Evolutionary conservation across 1,140 invertebrate species (phyloP).

Genomic region (Leptoteleia sp.): DNA sequence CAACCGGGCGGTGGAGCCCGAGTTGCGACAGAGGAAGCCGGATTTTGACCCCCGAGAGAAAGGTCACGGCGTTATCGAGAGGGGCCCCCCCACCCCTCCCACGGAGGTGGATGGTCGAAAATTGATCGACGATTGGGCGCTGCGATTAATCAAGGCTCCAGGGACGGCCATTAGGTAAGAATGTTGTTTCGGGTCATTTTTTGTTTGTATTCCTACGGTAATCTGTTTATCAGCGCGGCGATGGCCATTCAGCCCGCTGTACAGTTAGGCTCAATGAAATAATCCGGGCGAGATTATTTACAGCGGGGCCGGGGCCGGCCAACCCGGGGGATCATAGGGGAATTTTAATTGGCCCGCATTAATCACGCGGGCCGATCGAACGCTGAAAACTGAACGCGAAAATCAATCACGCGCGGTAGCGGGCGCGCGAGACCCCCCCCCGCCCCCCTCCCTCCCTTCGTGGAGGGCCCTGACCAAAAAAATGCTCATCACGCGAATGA

Average conservation of each 20-base stretch:
- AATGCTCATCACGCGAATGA: no score
- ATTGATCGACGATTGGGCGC: conserved; percentile 13
- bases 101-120: conserved; percentile 8
- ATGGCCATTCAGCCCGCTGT: no score
- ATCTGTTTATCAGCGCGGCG: neutral
- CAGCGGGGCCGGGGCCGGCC: neutral
- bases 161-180: conserved; percentile 14
- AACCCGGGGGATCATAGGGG: neutral
- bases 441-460: no score
- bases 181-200: conserved; percentile 25
- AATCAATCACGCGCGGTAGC: no score
- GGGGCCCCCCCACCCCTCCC: no score
- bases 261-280: neutral
- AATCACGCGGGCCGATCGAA: no score
- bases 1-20: conserved; percentile 8
- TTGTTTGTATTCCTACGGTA: conserved; percentile 6
- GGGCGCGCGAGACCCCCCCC: no score
- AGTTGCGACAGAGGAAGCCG: conserved; percentile 27
- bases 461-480: no score
- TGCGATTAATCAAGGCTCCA: conserved; percentile 3
- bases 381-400: no score
- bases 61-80: conserved; percentile 27
- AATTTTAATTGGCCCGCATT: neutral
- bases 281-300: neutral
- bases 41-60: conserved; percentile 26